Evolutionary conservation across 2,888 invertebrate genomes (phyloP), one percentile per base, ranked within the genome.

Genomic region (Idaea aversata): DNA sequence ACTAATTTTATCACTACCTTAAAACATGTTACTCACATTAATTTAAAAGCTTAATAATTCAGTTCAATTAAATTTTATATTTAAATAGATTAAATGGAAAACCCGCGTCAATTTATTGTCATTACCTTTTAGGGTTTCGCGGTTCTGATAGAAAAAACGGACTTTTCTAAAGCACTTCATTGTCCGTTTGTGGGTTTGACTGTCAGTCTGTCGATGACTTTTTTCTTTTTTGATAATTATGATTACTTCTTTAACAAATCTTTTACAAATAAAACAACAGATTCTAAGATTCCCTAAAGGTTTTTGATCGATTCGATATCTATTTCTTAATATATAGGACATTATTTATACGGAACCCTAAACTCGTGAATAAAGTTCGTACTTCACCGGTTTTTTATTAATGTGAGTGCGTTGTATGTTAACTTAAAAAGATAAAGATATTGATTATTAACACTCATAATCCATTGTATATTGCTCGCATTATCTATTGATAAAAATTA

Each of bases 401-500:
- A 47, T 47, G 47, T 47, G 47, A 47, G 47, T 47, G 47, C 47
- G 47, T 47, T 47, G 47, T 47, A 47, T 47, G 47, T 47, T 47
- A 47, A 47, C 47, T 47, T 10, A 47, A 47, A 47, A 47, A 47
- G 47, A 47, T 47, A 47, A 47, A 47, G 7, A 47, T 47, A 47
- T 47, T 47, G 47, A 86, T 86, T 84, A 83, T 77, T 47, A 7
- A 75, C 63, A 66, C 62, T 73, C 68, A 73, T 89, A 90, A 90
- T 88, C 85, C 86, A 74, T 78, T 79, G 77, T 86, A 87, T 88
- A 90, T 88, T 88, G 86, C 81, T 71, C 71, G 63, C 71, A 62
- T 47, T 86, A 85, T 86, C 85, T 77, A 59, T 74, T 62, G 70
- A 68, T 71, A 63, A 73, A 77, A 84, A 87, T 88, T 70, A 78